Evolutionary conservation across 1,140 invertebrate species (phyloP).

Genomic region (Pseudachorutes palmiensis): DNA sequence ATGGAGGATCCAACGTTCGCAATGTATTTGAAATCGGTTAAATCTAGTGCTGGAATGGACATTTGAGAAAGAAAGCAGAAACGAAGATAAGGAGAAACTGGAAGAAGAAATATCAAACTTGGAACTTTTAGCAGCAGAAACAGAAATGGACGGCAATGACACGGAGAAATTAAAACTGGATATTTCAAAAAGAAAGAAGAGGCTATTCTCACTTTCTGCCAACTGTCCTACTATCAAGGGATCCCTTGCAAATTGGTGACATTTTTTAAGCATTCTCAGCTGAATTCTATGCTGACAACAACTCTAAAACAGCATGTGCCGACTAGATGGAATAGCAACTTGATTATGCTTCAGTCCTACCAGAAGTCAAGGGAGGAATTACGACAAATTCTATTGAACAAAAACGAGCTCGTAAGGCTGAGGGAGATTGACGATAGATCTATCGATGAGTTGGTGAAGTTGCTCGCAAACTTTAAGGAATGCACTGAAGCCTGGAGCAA

Average conservation of each 20-base stretch:
- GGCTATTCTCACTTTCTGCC: neutral
- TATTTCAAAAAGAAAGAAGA: neutral
- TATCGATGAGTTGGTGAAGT: slow-evolving; percentile 1
- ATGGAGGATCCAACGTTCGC: slow-evolving; percentile 17
- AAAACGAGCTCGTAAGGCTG: neutral
- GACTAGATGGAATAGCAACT: slow-evolving; percentile 20
- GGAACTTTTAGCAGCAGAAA: neutral
- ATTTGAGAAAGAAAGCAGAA: neutral
- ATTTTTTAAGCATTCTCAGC: slow-evolving; percentile 13
- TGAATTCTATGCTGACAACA: slow-evolving; percentile 1
- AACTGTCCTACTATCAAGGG: slow-evolving; percentile 14
- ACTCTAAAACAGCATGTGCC: too few species aligned
- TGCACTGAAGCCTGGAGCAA: neutral
- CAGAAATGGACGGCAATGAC: neutral
- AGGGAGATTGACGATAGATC: neutral
- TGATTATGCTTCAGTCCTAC: slow-evolving; percentile 18
- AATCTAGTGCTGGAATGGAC: slow-evolving; percentile 14
- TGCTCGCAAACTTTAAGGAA: neutral
- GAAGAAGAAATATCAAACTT: neutral
- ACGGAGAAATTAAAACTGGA: neutral
- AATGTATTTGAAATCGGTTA: slow-evolving; percentile 13
- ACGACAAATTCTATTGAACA: slow-evolving; percentile 1
- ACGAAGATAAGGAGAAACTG: neutral
- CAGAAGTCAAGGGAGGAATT: neutral
- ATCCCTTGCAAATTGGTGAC: slow-evolving; percentile 5